phyloP scores from a whole-genome alignment of 2,888 invertebrate genomes.

The Palloptera scutellata region DNA sequence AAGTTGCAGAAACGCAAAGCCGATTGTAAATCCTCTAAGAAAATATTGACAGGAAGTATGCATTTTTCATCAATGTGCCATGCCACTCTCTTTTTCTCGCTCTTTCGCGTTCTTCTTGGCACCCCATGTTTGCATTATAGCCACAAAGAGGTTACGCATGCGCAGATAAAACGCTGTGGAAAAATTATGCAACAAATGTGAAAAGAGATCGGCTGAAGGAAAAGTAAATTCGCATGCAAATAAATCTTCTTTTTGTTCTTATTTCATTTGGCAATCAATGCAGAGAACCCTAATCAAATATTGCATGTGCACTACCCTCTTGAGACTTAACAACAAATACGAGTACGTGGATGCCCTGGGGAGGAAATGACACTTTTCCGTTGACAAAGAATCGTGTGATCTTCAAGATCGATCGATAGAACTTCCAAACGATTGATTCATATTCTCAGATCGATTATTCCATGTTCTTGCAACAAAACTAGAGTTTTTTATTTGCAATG shows the following conservation, averaged over 20 bases:
- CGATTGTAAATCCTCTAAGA: too few relatives aligned
- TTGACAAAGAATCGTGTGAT: slow-evolving; percentile 21
- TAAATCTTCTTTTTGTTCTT: slow-evolving; percentile 15
- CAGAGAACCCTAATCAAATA: too few relatives aligned
- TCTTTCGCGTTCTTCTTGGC: slow-evolving; percentile 4
- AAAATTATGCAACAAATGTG: slow-evolving; percentile 4
- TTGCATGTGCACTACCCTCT: too few relatives aligned
- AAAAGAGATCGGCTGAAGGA: background rate
- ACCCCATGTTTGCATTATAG: slow-evolving; percentile 18
- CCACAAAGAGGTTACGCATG: slow-evolving; percentile 27
- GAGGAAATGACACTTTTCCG: slow-evolving; percentile 17
- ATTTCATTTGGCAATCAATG: background rate
- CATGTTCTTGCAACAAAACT: too few relatives aligned
- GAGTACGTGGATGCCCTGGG: background rate
- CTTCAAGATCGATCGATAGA: too few relatives aligned
- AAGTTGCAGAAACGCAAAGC: background rate
- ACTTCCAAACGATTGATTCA: too few relatives aligned
- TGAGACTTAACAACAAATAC: too few relatives aligned
- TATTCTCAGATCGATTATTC: too few relatives aligned
- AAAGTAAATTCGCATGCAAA: slow-evolving; percentile 28
- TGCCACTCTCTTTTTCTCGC: background rate
- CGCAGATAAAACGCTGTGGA: slow-evolving; percentile 19
- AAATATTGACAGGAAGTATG: too few relatives aligned
- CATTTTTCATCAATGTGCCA: background rate
- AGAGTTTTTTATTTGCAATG: too few relatives aligned